Percentiles rank a stretch among this genome's conserved stretches.
These are phyloP conservation scores for Pangasius larnaudii DNA, from an alignment of 2,797 vertebrate genomes.

Conservation along the genomic window DNA sequence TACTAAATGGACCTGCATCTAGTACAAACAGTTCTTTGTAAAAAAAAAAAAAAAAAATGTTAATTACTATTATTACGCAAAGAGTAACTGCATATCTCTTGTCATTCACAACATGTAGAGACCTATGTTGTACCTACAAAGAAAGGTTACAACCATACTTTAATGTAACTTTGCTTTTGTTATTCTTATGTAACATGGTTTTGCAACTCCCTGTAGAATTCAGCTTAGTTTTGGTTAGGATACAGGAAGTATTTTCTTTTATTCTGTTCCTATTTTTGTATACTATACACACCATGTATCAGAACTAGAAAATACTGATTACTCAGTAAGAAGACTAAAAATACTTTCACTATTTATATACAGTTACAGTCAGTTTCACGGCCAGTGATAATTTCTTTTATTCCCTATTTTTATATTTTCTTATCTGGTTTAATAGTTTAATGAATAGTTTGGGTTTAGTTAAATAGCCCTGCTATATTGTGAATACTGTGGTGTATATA, in stretches of 20 bases:
- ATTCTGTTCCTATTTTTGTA: background rate
- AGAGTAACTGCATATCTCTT: constrained; percentile 21
- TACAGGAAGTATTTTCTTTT: background rate
- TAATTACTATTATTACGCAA: constrained; percentile 6
- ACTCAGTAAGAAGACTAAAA: background rate
- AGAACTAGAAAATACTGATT: background rate
- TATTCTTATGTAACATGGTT: background rate
- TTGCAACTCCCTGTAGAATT: background rate
- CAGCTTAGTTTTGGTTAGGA: background rate
- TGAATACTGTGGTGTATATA: background rate
- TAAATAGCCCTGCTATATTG: background rate
- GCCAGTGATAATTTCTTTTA: background rate
- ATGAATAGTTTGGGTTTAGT: background rate
- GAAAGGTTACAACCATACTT: background rate
- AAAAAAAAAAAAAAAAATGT: constrained; percentile 42
- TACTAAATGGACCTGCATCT: background rate
- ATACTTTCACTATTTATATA: background rate
- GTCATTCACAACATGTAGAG: constrained; percentile 10
- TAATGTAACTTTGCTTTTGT: constrained; percentile 1
- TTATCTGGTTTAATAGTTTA: background rate
- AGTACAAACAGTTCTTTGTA: constrained; percentile 7
- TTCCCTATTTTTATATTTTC: background rate
- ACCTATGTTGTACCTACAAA: constrained; percentile 22
- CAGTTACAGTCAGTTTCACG: background rate
- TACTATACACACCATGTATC: background rate